Evolutionary conservation across 2,888 invertebrate species (phyloP).

Genomic region (Athripsodes cinereus): DNA sequence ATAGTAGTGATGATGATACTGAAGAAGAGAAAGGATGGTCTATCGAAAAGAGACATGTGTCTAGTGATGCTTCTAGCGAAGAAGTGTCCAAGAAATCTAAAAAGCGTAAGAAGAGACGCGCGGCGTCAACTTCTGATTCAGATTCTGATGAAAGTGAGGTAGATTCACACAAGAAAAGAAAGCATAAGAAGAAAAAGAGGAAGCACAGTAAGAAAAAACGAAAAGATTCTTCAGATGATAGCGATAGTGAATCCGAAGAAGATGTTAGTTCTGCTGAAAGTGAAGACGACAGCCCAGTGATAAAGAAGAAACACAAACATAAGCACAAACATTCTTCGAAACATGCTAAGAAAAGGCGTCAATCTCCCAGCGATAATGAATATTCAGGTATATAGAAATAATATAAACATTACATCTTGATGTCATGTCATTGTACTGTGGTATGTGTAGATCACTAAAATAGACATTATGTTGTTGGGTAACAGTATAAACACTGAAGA

Average conservation of each 20-base stretch:
- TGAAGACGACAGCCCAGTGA: conserved; percentile 36
- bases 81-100: conserved; percentile 13
- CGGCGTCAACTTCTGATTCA: conserved; percentile 42
- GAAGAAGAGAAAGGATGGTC: conserved; percentile 9
- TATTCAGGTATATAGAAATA: conserved; percentile 12
- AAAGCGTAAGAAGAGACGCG: conserved; percentile 37
- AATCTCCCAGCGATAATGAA: conserved; percentile 6
- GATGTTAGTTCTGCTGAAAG: conserved; percentile 39
- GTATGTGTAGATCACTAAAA: not conserved
- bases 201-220: conserved; percentile 46
- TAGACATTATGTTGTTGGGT: not conserved
- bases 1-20: conserved; percentile 10
- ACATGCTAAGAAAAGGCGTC: conserved; percentile 28
- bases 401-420: not conserved
- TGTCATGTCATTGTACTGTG: too few relatives aligned
- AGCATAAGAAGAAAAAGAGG: conserved; percentile 50
- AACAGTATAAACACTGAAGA: too few relatives aligned
- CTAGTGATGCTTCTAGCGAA: conserved; percentile 13
- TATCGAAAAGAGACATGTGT: conserved; percentile 7
- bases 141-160: conserved; percentile 41
- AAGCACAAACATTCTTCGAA: conserved; percentile 42
- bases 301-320: conserved; percentile 38
- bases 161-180: conserved; percentile 41
- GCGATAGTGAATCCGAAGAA: conserved; percentile 32
- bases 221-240: conserved; percentile 36